Base-by-base conservation (phyloP, 2,888 invertebrate genomes). In the Eudasyphora cyanicolor region DNA sequence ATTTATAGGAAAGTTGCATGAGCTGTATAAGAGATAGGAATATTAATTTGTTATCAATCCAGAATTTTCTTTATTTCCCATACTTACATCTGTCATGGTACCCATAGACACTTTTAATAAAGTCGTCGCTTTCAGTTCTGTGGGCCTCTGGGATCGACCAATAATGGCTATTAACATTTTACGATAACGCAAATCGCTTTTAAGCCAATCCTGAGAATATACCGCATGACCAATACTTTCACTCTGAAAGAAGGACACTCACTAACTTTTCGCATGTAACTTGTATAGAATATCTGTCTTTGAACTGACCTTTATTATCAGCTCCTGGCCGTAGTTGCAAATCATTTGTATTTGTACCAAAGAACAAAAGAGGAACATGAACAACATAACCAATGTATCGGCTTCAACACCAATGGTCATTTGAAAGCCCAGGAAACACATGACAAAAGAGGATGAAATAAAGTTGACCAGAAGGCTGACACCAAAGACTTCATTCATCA, bases 361-460 rank as follows among this genome's bases (percentile, higher is more conserved):
- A 6, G 91, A 88, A 32, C 90, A 89, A 32, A 90, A 82, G 0
- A 91, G 85, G 78, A 90, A 91, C 10, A 90, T 67, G 0, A 87
- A 74, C 24, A 89, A 82, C 88, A 89, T 90, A 1, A 89, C 79
- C 6, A 91, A 35, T 2, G 82, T 87, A 42, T 89, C 88, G 2
- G 86, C 80, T 1, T 86, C 82, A 0, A 87, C 88, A 7, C 89
- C 90, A 62, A 89, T 86, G 7, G 90, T 90, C 76, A 90, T 86
- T 81, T 91, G 90, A 70, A 91, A 90, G 14, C 90, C 91, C 80
- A 90, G 85, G 42, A 91, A 88, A 84, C 91, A 91, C 79, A 91
- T 90, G 27, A 89, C 87, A 54, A 91, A 87, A 0, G 90, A 87
- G 0, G 90, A 90, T 14, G 89, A 88, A 5, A 87, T 71, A 29